Evolutionary conservation across 30 jellyfish, hydroid and myxozoan species (phyloP), one percentile per base, ranked within the genome.

Genomic region (Aurelia aurita): DNA sequence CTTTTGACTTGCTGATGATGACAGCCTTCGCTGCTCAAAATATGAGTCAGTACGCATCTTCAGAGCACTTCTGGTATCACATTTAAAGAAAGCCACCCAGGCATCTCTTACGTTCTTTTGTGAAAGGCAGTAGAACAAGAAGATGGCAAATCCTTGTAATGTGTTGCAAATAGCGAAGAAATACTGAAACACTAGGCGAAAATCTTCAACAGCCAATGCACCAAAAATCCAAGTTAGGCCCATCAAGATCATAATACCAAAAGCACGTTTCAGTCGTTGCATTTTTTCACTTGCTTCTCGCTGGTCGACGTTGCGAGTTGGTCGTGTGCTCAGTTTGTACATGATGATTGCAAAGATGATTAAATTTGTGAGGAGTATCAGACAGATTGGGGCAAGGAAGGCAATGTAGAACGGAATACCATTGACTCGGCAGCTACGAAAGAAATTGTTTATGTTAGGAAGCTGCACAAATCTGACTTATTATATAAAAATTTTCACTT

Each of bases 201-300:
- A 95, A 34, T 89, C 89, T 13, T 87, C 89, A 43, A 91, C 79
- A 25, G 97, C 97, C 14, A 91, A 46, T 4, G 97, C 97, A 5
- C 99, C 99, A 69, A 94, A 85, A 32, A 84, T 80, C 99, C 99
- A 94, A 0, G 99, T 88, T 29, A 94, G 76, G 70, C 99, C 99
- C 96, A 94, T 89, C 77, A 94, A 77, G 28, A 94, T 94, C 96
- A 94, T 79, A 65, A 94, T 94, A 28, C 99, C 99, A 84, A 94
- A 94, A 11, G 99, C 99, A 26, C 99, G 96, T 27, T 71, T 89
- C 55, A 94, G 57, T 2, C 99, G 86, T 26, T 77, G 85, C 80
- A 73, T 69, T 15, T 90, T 89, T 22, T 88, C 90, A 59, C 79
- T 72, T 28, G 86, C 64, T 23, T 74, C 88, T 46, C 81, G 44